Base-by-base conservation (phyloP, 2,888 invertebrate genomes). In the Cordilura impudica region DNA sequence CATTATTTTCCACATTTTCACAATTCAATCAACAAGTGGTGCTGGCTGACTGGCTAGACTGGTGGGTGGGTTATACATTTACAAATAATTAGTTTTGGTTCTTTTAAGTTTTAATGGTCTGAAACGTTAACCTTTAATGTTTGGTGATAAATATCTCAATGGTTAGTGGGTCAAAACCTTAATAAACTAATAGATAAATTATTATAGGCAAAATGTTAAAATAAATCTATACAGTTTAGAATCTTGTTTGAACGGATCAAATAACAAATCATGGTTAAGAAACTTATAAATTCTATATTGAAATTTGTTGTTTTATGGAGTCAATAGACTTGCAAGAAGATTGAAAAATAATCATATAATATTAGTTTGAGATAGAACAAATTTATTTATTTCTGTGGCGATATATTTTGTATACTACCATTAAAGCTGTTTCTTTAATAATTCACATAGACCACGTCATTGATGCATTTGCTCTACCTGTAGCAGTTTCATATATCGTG, bases 11-110 rank as follows among this genome's bases (percentile, higher is more conserved):
- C 56, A 63, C 14, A 29, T 54, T 66, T 71, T 66, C 66, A 72
- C 71, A 77, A 77, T 61, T 77, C 21, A 61, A 61, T 61, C 66
- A 78, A 67, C 77, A 78, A 72, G 78, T 72, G 67, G 63, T 69
- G 56, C 18, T 39, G 23, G 23, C 14, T 43, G 39, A 10, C 19
- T 14, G n/a, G 60, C 14, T n/a, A 29, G 18, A 54, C 53, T 54
- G 16, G 21, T 23, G 61, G 61, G 72, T 72, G 72, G 66, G 72
- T n/a, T 71, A 71, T 65, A 71, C 18, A 53, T 35, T 63, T 47
- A 63, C 18, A 72, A 29, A 60, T 19, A 35, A 19, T 39, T 19
- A 39, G n/a, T n/a, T 66, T 77, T 19, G 19, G 26, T 61, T 35
- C 19, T 60, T 63, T 56, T 56, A 31, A 31, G 23, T 53, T 63